Base-by-base conservation (phyloP, 2,888 invertebrate genomes). In the Himalopsyche japonica region DNA sequence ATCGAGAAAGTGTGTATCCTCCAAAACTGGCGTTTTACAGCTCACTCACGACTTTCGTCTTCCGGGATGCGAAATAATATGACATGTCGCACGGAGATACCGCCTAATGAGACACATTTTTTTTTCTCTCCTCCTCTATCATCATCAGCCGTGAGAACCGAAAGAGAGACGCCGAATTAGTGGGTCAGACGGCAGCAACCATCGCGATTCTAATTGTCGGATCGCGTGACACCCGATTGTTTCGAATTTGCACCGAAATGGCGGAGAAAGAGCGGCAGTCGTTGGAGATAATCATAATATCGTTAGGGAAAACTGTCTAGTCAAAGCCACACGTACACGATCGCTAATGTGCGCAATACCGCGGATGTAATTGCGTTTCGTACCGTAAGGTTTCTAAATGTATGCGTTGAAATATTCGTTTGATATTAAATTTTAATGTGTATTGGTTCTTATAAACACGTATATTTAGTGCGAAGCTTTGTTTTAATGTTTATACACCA, bases 171-270 rank as follows among this genome's bases (percentile, higher is more conserved):
- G 49, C 24, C 48, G 81, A n/a, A 18, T 32, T 80, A 57, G 32
- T 80, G 30, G 81, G 81, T 76, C 76, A 76, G 34, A 24, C 76
- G 81, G 76, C 48, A 76, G 43, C 81, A 76, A 20, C 30, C 43
- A 43, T 43, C 20, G 57, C 57, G 57, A 43, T 43, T 43, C 70
- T 70, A 24, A 81, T 81, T 76, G 81, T 81, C 48, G 47, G 47
- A 81, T 81, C 48, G 81, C 81, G 77, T 81, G 81, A 48, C 76
- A 30, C 81, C 47, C 76, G 47, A 81, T 76, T 48, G 76, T 30
- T n/a, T 30, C 32, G 15, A 8, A 27, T 27, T 76, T 5, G 20
- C 76, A 24, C 76, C 3, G 32, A 24, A 30, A 64, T 24, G 24
- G 34, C 34, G 32, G 70, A 24, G 76, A 34, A 57, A 57, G 57